These are phyloP conservation scores for Chiroxiphia lanceolata DNA, from an alignment of 2,797 vertebrate species.

Conservation along the genomic window DNA sequence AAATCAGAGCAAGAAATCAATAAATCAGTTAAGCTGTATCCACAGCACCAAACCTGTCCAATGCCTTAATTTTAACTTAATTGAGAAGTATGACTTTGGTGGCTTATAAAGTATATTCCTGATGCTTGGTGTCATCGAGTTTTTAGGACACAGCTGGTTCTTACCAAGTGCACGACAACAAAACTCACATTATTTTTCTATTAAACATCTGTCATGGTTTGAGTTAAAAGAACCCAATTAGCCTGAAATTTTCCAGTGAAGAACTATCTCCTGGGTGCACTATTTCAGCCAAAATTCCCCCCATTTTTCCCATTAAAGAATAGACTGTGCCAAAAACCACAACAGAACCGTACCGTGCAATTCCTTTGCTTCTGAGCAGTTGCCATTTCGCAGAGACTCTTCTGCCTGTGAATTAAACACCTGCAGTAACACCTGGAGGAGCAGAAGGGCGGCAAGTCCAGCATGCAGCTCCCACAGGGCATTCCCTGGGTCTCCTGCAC, in stretches of 20 bases:
- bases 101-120: background rate
- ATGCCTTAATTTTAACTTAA: accelerated
- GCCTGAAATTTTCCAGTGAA: background rate
- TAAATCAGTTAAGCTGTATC: background rate
- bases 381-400: slow-evolving; percentile 66
- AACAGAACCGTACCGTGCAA: slow-evolving; percentile 56
- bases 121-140: accelerated
- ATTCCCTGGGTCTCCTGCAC: too few species aligned
- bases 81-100: accelerated
- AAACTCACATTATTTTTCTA: background rate
- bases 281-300: background rate
- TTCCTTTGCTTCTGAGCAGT: slow-evolving; percentile 74
- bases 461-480: background rate
- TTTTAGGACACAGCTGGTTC: background rate
- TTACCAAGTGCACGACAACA: accelerated
- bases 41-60: background rate
- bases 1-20: background rate
- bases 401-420: background rate
- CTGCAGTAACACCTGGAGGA: background rate
- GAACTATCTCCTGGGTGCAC: background rate
- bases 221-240: background rate
- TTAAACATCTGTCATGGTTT: background rate
- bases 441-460: background rate
- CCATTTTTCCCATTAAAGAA: accelerated
- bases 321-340: accelerated